Base-by-base conservation (phyloP, 2,888 invertebrate genomes). In the Plebejus melissa region DNA sequence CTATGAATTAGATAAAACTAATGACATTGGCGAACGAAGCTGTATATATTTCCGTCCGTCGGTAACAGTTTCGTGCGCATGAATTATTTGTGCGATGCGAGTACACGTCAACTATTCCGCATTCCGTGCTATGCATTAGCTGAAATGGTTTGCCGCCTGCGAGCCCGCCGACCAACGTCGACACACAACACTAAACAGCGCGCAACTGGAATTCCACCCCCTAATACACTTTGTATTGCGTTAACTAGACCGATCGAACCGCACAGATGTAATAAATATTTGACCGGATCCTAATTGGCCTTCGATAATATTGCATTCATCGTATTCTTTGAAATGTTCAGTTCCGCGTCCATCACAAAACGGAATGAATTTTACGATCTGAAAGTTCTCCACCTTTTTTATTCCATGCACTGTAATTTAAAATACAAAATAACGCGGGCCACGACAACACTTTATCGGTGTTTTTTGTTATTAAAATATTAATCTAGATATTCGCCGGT, bases 121-220 rank as follows among this genome's bases (percentile, higher is more conserved):
- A 91, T 92, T 90, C 90, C 88, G 80, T 82, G 79, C 84, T 72
- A 84, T 85, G 86, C 85, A 86, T 80, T 84, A 83, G 84, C 85
- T 82, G 84, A 86, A 81, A 83, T 82, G 86, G 88, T 85, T 87
- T 84, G 84, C 86, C 86, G 87, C 86, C 84, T 84, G 85, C 85
- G 82, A 86, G 83, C 84, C 84, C 84, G 82, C 83, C 78, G 83
- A 85, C 87, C 86, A 83, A 85, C 86, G 83, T 81, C 84, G 85
- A 85, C 85, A 82, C 82, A 87, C 85, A 85, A 79, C 80, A 80
- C 81, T 81, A 84, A 84, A 81, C 82, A 84, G 86, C 86, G 84
- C 84, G 85, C 84, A 83, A 85, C 82, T 84, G 84, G 87, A 88
- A 90, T 90, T 90, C 88, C 88, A 87, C 86, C 83, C 86, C 82